Percentiles rank a stretch among this genome's conserved stretches.
Conservation (phyloP, 2,888 invertebrate genomes). For the Argynnis bischoffii region DNA sequence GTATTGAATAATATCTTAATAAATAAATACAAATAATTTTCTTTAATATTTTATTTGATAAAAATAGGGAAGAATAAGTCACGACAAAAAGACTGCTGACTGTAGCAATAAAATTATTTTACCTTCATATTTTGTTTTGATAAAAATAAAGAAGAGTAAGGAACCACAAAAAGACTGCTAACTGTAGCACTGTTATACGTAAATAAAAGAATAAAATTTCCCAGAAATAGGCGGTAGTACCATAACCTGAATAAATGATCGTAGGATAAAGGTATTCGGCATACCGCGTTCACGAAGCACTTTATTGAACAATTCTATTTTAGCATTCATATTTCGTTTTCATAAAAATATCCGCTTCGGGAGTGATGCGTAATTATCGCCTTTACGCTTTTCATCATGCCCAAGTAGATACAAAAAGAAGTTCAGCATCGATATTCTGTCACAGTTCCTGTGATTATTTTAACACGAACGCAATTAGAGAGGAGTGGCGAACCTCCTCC, state of each 20-base stretch:
- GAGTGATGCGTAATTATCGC: neutral
- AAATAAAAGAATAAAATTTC: slow-evolving; percentile 10
- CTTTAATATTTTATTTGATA: no score
- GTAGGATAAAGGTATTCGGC: slow-evolving; percentile 43
- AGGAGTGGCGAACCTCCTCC: slow-evolving; percentile 74
- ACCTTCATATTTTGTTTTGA: no score
- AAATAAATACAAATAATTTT: no score
- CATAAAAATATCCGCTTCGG: slow-evolving; percentile 14
- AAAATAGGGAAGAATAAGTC: no score
- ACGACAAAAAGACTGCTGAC: neutral
- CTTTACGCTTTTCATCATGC: neutral
- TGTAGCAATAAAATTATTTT: neutral
- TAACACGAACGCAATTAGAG: slow-evolving; percentile 78
- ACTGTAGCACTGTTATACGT: slow-evolving; percentile 3
- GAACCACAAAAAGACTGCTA: neutral
- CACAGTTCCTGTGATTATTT: slow-evolving; percentile 74
- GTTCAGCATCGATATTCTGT: slow-evolving; percentile 54
- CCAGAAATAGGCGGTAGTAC: slow-evolving; percentile 34
- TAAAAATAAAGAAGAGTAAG: no score
- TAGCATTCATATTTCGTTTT: slow-evolving; percentile 35
- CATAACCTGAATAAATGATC: slow-evolving; percentile 47
- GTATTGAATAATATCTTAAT: no score
- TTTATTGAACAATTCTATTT: slow-evolving; percentile 42
- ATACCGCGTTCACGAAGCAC: slow-evolving; percentile 31
- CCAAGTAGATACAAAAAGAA: slow-evolving; percentile 10